Percentiles rank a stretch among this genome's conserved stretches.
phyloP scores from a whole-genome alignment of 2,113 vertebrate genomes.

The Pan troglodytes region DNA sequence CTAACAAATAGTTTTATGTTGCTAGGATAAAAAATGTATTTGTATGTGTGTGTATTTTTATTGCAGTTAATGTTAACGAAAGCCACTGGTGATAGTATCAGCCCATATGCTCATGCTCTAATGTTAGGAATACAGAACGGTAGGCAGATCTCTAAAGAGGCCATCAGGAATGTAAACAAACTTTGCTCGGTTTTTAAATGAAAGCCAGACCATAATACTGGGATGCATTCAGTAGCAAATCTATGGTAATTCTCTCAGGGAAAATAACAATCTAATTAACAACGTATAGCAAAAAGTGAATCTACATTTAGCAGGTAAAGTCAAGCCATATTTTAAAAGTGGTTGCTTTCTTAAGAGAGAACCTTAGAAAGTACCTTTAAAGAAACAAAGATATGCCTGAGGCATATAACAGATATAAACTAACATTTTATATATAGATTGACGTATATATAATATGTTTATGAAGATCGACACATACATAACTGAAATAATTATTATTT shows the following conservation, averaged over 20 bases:
- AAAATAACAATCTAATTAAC: slow-evolving; percentile 52
- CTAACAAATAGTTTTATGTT: not conserved
- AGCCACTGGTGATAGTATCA: not conserved
- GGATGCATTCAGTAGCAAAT: not conserved
- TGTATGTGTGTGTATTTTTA: not conserved
- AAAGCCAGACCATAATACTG: not conserved
- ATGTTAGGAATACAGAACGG: not conserved
- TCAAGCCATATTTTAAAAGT: slow-evolving; percentile 6
- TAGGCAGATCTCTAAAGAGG: not conserved
- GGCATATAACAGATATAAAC: not conserved
- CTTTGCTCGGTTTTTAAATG: not conserved
- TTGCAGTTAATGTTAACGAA: not conserved
- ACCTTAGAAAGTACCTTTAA: slow-evolving; percentile 9
- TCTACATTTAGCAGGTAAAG: slow-evolving; percentile 28
- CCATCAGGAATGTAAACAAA: not conserved
- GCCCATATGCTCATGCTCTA: not conserved
- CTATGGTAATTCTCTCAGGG: not conserved
- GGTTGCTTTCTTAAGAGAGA: slow-evolving; percentile 21
- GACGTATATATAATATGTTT: not conserved
- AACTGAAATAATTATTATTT: not conserved
- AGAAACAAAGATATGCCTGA: not conserved
- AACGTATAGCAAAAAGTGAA: not conserved
- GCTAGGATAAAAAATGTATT: not conserved
- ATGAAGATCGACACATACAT: not conserved
- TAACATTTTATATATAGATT: not conserved